phyloP scores from a whole-genome alignment of 2,113 vertebrate species.

The Ploceus nigricollis region DNA sequence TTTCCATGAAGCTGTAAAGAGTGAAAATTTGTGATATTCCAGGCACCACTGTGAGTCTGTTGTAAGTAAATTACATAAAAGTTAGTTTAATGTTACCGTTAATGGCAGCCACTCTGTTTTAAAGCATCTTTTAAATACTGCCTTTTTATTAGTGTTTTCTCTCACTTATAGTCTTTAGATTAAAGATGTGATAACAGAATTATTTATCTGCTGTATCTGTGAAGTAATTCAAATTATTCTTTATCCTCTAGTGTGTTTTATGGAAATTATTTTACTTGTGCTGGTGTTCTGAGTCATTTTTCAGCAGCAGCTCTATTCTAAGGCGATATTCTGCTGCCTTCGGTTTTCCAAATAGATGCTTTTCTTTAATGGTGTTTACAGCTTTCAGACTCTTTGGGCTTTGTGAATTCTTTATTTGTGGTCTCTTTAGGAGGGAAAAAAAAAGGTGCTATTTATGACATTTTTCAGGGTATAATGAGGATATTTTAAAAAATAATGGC shows the following conservation, averaged over 20 bases:
- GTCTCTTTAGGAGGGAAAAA: not conserved
- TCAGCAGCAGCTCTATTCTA: not conserved
- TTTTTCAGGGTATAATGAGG: not conserved
- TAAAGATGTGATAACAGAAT: not conserved
- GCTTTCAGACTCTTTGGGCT: not conserved
- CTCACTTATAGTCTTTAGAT: not conserved
- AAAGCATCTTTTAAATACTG: slow-evolving; percentile 1
- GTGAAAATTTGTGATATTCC: not conserved
- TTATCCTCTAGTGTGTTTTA: not conserved
- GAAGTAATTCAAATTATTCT: not conserved
- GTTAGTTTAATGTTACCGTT: slow-evolving; percentile 9
- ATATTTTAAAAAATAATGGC: not conserved
- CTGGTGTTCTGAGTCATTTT: not conserved
- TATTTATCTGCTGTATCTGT: not conserved
- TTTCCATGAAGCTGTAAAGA: not conserved
- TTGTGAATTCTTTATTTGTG: not conserved
- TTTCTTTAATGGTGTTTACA: not conserved
- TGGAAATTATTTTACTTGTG: not conserved
- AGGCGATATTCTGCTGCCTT: not conserved
- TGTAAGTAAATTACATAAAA: slow-evolving; percentile 8
- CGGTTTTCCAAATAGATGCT: not conserved
- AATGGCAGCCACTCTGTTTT: not conserved
- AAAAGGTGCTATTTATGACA: not conserved
- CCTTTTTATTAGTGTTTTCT: slow-evolving; percentile 29
- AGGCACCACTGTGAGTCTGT: not conserved